Conservation (phyloP, 2,888 invertebrate genomes). For the Salpingus planirostris region DNA sequence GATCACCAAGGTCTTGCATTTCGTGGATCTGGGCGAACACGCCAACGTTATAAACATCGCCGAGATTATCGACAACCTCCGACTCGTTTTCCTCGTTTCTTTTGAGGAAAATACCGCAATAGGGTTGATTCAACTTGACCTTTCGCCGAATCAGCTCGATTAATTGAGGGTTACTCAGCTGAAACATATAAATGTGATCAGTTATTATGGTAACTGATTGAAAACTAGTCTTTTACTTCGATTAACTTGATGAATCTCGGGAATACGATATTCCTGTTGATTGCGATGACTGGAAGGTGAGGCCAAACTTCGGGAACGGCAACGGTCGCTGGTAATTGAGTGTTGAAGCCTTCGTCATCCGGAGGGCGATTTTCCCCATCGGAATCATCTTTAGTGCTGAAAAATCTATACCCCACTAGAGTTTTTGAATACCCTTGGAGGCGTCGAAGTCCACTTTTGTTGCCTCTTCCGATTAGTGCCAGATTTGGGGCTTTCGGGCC, state of each 20-base stretch:
- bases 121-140: slow-evolving; percentile 92
- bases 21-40: slow-evolving; percentile 98
- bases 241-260: slow-evolving; percentile 97
- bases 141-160: slow-evolving; percentile 87
- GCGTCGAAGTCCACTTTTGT: not conserved
- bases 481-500: not conserved
- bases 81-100: slow-evolving; percentile 81
- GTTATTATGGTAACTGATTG: not conserved
- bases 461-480: no score
- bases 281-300: slow-evolving; percentile 89
- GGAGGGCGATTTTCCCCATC: slow-evolving; percentile 24
- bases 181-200: slow-evolving; percentile 23
- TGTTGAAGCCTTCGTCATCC: slow-evolving; percentile 40
- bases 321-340: slow-evolving; percentile 74
- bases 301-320: slow-evolving; percentile 96
- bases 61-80: slow-evolving; percentile 73
- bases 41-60: slow-evolving; percentile 84
- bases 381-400: slow-evolving; percentile 22
- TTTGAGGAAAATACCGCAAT: slow-evolving; percentile 93
- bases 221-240: slow-evolving; percentile 54
- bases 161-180: slow-evolving; percentile 78
- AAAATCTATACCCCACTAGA: slow-evolving; percentile 10
- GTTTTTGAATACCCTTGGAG: not conserved
- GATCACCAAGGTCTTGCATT: slow-evolving; percentile 89
- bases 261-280: slow-evolving; percentile 91